These are phyloP conservation scores for Bothrops alternatus DNA, from an alignment of 2,797 vertebrate species.

Conservation along the genomic window DNA sequence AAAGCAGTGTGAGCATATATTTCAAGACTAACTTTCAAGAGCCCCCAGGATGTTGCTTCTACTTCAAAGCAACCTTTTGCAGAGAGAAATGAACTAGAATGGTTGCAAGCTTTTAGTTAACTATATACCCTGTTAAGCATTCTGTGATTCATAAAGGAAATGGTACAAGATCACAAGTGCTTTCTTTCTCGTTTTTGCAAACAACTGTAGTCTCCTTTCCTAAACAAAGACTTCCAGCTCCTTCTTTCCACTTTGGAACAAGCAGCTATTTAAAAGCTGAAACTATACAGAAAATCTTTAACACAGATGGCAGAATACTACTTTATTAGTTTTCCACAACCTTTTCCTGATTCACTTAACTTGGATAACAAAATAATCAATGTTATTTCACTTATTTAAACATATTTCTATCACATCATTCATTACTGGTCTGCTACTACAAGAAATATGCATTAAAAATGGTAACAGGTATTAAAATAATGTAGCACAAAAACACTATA, in stretches of 20 bases:
- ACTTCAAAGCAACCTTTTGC: conserved; percentile 17
- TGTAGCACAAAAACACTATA: background rate
- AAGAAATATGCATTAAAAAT: background rate
- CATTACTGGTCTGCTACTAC: background rate
- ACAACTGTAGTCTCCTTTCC: background rate
- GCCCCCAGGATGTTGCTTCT: background rate
- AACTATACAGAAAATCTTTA: conserved; percentile 26
- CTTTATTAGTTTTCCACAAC: conserved; percentile 28
- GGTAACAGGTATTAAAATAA: background rate
- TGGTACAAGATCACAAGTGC: fast-evolving
- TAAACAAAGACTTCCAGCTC: background rate
- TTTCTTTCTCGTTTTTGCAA: conserved; percentile 23
- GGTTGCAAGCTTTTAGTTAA: background rate
- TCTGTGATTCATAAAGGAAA: conserved; percentile 13
- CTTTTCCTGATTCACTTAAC: conserved; percentile 38
- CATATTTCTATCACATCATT: background rate
- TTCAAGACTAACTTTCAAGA: background rate
- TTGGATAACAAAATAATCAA: conserved; percentile 38
- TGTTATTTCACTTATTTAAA: background rate
- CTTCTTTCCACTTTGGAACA: background rate
- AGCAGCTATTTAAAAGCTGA: background rate
- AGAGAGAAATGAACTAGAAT: conserved; percentile 25
- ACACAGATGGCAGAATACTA: conserved; percentile 25
- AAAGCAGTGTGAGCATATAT: background rate
- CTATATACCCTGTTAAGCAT: background rate